A percentile compares a stretch with the other conserved stretches of the same genome.
These are phyloP conservation scores for Philereme vetulata DNA, from an alignment of 2,888 invertebrate genomes.

Conservation along the genomic window DNA sequence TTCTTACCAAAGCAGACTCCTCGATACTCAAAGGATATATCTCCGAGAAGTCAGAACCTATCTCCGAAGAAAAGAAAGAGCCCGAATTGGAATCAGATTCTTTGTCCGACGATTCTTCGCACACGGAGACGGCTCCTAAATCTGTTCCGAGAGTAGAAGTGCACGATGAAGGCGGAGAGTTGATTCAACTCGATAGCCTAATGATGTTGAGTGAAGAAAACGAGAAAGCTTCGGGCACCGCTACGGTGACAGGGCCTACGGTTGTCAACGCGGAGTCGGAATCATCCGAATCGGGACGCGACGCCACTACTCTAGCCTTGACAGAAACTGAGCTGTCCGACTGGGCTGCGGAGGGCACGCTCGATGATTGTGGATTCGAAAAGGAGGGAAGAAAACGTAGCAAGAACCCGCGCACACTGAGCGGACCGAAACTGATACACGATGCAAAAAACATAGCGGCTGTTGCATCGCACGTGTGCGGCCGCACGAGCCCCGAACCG, in stretches of 20 bases:
- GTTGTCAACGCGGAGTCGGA: conserved; percentile 71
- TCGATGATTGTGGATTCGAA: conserved; percentile 87
- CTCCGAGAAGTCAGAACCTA: conserved; percentile 82
- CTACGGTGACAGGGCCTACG: conserved; percentile 69
- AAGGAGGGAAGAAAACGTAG: conserved; percentile 61
- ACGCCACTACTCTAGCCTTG: conserved; percentile 87
- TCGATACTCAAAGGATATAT: conserved; percentile 65
- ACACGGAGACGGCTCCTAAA: conserved; percentile 67
- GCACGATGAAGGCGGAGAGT: conserved; percentile 87
- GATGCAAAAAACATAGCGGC: conserved; percentile 71
- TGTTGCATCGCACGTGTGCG: conserved; percentile 73
- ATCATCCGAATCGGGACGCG: conserved; percentile 88
- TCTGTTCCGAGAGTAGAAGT: conserved; percentile 89
- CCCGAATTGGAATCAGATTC: conserved; percentile 86
- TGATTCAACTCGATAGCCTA: conserved; percentile 85
- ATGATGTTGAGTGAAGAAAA: conserved; percentile 75
- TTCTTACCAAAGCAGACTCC: conserved; percentile 66
- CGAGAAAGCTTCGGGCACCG: conserved; percentile 59
- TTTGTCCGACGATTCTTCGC: conserved; percentile 68
- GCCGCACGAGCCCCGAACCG: conserved; percentile 62
- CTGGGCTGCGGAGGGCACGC: conserved; percentile 92
- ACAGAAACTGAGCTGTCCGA: conserved; percentile 95
- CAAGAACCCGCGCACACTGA: conserved; percentile 65
- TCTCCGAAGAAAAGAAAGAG: conserved; percentile 65
- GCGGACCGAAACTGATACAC: conserved; percentile 67